Evolutionary conservation across 2,113 vertebrate species (phyloP), one percentile per base, ranked within the genome.

Genomic region (Callionymus lyra): DNA sequence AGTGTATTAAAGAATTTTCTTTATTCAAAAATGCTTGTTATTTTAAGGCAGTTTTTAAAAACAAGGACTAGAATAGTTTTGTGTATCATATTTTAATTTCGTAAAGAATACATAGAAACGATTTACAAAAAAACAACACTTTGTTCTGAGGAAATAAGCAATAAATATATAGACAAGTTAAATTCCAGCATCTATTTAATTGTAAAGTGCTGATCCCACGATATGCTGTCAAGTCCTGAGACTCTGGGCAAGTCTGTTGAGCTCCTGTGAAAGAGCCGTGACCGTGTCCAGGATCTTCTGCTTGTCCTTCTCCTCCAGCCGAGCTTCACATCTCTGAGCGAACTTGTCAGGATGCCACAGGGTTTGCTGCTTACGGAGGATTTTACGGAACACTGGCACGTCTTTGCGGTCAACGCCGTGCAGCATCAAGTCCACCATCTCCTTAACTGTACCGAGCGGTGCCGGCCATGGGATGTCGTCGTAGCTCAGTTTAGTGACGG

Each of bases 321-420:
- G 85, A 9, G 65, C 59, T 13, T 85, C 86, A 16, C 91, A 94
- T 38, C 90, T 79, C 69, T 94, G 92, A 3, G 80, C 50, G 16
- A 93, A 93, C 44, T 85, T 87, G 61, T 94, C 90, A 0, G 91
- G 90, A 41, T 94, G 92, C 91, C 92, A 94, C 13, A 85, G 64
- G 0, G 81, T 54, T 63, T 89, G 90, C 61, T 93, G 91, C 31
- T 73, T 82, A 38, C 72, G 72, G 18, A 94, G 77, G 13, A 84
- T 67, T 49, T 88, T 88, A 2, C 87, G 84, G 44, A 88, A 90
- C 13, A 44, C 44, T 0, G 40, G 38, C 8, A 27, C 21, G 27
- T 91, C 84, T 8, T 80, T 76, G 0, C 79, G 77, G 4, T 89
- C 84, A 3, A 77, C 76, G 0, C 87, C 89, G 6, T 89, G 84